These are phyloP conservation scores for Dreissena rostriformis DNA, from an alignment of 1,140 invertebrate species.

Conservation along the genomic window DNA sequence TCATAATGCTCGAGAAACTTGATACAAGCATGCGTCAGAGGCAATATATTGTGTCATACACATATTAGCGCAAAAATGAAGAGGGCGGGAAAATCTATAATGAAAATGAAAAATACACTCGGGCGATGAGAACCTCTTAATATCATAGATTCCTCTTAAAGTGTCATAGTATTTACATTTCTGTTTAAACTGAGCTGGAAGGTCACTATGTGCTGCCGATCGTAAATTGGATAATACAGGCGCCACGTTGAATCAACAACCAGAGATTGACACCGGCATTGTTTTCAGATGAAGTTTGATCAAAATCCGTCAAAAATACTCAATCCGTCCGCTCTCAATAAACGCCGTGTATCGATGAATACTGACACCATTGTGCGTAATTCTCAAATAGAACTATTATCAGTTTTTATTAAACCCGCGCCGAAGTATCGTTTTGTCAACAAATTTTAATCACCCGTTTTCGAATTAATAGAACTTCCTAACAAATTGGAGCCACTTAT, in stretches of 20 bases:
- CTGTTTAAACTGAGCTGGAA: neutral
- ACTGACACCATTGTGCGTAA: constrained; percentile 44
- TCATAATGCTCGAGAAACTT: too few species aligned
- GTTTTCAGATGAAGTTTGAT: constrained; percentile 49
- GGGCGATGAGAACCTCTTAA: neutral
- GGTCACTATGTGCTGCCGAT: constrained; percentile 24
- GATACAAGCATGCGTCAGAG: too few species aligned
- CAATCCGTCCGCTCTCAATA: constrained; percentile 24
- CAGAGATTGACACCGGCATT: constrained; percentile 37
- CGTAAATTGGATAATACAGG: constrained; percentile 23
- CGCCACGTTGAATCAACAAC: constrained; percentile 16
- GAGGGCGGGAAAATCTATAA: too few species aligned
- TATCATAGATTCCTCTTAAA: constrained; percentile 10
- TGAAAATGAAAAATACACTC: too few species aligned
- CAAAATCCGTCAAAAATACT: constrained; percentile 29
- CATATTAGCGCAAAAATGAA: too few species aligned
- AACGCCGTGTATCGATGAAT: constrained; percentile 20
- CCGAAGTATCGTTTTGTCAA: constrained; percentile 42
- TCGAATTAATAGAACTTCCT: constrained; percentile 41
- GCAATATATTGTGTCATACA: too few species aligned
- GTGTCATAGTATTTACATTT: constrained; percentile 17
- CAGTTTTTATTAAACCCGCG: constrained; percentile 27
- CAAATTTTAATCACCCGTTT: constrained; percentile 40
- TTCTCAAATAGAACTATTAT: constrained; percentile 41
- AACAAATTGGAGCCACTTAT: neutral